These are phyloP conservation scores for Scelioninae gen. 1 DNA, from an alignment of 2,888 invertebrate genomes.

Conservation along the genomic window DNA sequence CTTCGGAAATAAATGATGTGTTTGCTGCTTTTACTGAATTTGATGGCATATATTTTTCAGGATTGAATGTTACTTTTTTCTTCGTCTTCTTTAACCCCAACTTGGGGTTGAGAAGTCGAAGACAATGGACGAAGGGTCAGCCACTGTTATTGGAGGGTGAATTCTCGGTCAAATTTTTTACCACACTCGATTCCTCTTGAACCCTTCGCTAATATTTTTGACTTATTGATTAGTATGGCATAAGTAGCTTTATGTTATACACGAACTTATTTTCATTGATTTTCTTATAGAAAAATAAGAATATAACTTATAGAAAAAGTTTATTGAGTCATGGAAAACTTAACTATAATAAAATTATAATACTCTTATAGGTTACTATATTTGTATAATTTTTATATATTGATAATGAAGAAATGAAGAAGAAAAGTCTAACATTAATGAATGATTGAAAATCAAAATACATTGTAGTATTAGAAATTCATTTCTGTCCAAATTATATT, in stretches of 20 bases:
- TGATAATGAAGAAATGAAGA: too few species aligned
- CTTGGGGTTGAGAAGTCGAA: constrained; percentile 10
- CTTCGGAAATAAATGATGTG: not conserved
- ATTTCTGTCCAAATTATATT: too few species aligned
- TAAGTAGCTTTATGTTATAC: constrained; percentile 2
- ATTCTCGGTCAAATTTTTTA: constrained; percentile 43
- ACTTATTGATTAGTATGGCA: constrained; percentile 38
- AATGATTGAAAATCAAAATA: too few species aligned
- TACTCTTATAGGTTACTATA: too few species aligned
- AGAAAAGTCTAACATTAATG: too few species aligned
- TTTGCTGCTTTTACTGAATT: constrained; percentile 15
- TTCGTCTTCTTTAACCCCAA: constrained; percentile 10
- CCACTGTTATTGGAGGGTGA: constrained; percentile 21
- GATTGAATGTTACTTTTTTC: constrained; percentile 2
- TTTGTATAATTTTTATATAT: too few species aligned
- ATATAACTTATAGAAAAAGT: too few species aligned
- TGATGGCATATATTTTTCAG: constrained; percentile 15
- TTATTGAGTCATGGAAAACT: too few species aligned
- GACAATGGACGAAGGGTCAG: constrained; percentile 31
- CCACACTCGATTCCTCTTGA: constrained; percentile 25
- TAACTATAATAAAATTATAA: too few species aligned
- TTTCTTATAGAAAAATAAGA: too few species aligned
- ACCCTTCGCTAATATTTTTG: constrained; percentile 39
- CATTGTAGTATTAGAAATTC: too few species aligned
- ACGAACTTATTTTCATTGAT: not conserved